Conservation (phyloP, 2,888 invertebrate genomes). For the Lumbricus terrestris region DNA sequence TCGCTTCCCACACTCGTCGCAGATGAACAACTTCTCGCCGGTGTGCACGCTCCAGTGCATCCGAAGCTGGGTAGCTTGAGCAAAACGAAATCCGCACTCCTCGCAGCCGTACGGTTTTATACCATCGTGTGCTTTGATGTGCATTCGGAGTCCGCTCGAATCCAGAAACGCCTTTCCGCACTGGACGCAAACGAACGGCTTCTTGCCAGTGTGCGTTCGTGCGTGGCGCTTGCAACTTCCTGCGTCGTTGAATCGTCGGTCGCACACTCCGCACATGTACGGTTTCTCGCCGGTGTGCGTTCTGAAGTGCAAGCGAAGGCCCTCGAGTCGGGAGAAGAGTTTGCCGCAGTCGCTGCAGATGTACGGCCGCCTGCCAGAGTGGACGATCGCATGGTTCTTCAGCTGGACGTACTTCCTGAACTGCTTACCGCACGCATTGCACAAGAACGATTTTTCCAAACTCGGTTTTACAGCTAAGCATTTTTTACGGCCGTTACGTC, state of each 20-base stretch:
- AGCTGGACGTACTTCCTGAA: background rate
- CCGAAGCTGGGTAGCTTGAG: background rate
- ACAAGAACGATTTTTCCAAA: background rate
- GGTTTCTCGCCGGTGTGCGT: background rate
- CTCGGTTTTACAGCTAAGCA: background rate
- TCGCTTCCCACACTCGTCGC: background rate
- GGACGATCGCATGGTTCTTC: background rate
- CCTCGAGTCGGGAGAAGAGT: background rate
- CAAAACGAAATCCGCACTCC: constrained; percentile 11
- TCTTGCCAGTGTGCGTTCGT: background rate
- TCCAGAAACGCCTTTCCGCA: background rate
- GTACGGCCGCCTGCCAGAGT: background rate
- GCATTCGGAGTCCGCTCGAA: background rate
- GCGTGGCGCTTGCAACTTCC: constrained; percentile 4
- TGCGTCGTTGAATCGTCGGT: background rate
- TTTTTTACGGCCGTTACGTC: no score
- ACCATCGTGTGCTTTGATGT: background rate
- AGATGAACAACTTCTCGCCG: background rate
- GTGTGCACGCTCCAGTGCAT: background rate
- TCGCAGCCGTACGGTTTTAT: background rate
- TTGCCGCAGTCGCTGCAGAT: background rate
- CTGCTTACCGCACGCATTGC: constrained; percentile 1
- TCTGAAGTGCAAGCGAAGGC: background rate
- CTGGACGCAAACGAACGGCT: background rate
- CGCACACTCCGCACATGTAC: background rate